Conservation (phyloP, 2,797 vertebrate species). For the Onychomys torridus region DNA sequence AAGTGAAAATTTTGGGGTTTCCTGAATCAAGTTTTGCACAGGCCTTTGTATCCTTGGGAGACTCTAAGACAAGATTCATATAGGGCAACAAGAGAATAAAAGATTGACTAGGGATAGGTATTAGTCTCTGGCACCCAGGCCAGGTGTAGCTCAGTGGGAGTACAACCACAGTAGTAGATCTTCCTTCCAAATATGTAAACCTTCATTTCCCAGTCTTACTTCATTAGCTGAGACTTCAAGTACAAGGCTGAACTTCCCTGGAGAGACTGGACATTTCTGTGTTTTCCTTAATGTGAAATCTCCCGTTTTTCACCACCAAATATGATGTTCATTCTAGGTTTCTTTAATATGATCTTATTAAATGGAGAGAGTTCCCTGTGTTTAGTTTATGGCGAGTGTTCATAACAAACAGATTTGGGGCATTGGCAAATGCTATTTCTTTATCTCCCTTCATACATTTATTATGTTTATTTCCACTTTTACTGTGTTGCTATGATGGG, state of each 20-base stretch:
- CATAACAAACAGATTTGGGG: background rate
- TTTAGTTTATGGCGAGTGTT: background rate
- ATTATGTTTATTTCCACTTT: background rate
- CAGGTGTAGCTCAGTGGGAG: too few species aligned
- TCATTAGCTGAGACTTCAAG: background rate
- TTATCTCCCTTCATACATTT: background rate
- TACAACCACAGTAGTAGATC: too few species aligned
- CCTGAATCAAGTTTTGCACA: too few species aligned
- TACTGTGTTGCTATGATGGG: too few species aligned
- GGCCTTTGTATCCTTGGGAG: too few species aligned
- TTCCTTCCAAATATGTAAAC: background rate
- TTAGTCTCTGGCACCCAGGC: too few species aligned
- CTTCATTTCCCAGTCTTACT: background rate
- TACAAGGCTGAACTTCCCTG: background rate
- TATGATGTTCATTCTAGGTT: background rate
- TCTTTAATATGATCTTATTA: background rate
- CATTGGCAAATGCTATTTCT: background rate
- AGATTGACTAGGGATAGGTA: too few species aligned
- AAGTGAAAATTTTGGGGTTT: too few species aligned
- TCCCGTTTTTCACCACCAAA: background rate
- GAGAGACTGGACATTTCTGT: background rate
- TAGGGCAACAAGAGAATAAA: too few species aligned
- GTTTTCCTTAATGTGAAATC: background rate
- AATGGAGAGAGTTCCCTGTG: background rate
- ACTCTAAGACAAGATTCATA: too few species aligned